These are phyloP conservation scores for Characodon lateralis DNA, from an alignment of 2,797 vertebrate genomes.

Conservation along the genomic window DNA sequence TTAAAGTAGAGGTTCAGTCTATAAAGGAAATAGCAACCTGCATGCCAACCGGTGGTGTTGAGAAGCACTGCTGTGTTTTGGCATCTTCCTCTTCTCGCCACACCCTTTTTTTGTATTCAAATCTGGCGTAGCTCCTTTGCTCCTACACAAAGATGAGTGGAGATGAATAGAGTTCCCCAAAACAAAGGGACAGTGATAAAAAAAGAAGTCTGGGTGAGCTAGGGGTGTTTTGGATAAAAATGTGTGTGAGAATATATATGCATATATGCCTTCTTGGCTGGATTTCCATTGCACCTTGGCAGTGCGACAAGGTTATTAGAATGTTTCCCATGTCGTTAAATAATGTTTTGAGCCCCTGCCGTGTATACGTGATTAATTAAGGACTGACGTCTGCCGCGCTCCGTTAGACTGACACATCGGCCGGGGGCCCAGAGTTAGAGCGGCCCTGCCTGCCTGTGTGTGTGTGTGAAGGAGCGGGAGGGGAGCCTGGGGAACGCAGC, in stretches of 20 bases:
- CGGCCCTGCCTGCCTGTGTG: conserved; percentile 32
- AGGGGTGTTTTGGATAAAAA: conserved; percentile 41
- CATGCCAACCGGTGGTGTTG: conserved; percentile 42
- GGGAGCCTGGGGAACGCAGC: conserved; percentile 68
- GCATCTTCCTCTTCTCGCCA: conserved; percentile 56
- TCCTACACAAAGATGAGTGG: conserved; percentile 53
- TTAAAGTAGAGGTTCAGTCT: conserved; percentile 8
- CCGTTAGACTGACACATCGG: conserved; percentile 76
- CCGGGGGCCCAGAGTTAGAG: conserved; percentile 66
- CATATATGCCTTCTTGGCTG: conserved; percentile 57
- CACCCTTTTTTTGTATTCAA: conserved; percentile 62
- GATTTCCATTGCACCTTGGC: conserved; percentile 75
- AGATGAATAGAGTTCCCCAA: conserved; percentile 64
- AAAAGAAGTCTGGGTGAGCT: conserved; percentile 40
- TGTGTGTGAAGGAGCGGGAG: conserved; percentile 72
- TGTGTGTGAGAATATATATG: conserved; percentile 22
- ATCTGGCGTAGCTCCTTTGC: conserved; percentile 53
- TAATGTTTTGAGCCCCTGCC: conserved; percentile 77
- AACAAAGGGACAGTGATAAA: conserved; percentile 65
- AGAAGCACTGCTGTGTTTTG: conserved; percentile 58
- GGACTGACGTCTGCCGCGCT: conserved; percentile 75
- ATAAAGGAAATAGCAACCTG: background rate
- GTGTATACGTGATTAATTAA: conserved; percentile 82
- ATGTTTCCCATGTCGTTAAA: conserved; percentile 84
- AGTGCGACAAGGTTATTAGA: conserved; percentile 80